phyloP scores from a whole-genome alignment of 2,888 invertebrate species.

The Phaonia tiefii region DNA sequence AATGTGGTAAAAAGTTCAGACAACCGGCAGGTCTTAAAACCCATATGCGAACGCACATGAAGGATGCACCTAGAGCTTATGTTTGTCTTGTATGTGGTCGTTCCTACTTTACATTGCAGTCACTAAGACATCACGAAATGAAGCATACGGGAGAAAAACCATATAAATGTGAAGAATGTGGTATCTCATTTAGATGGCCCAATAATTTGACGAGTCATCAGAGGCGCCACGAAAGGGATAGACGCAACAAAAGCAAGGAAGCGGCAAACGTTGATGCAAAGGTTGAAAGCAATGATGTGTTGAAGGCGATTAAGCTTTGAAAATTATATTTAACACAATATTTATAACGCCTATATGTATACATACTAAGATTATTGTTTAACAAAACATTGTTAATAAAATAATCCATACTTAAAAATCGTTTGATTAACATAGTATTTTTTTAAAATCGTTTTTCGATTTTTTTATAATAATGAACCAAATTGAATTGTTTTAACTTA shows the following conservation, averaged over 20 bases:
- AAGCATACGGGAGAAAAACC: not conserved
- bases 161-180: conserved; percentile 10
- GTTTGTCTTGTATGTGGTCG: not conserved
- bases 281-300: not conserved
- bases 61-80: not conserved
- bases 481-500: too few relatives aligned
- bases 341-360: too few relatives aligned
- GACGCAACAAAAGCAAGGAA: too few relatives aligned
- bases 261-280: too few relatives aligned
- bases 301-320: too few relatives aligned
- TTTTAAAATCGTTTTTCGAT: too few relatives aligned
- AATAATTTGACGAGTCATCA: not conserved
- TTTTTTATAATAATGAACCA: too few relatives aligned
- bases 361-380: too few relatives aligned
- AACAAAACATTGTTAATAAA: too few relatives aligned
- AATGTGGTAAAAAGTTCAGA: not conserved
- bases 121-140: not conserved
- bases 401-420: too few relatives aligned
- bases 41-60: not conserved
- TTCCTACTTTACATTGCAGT: not conserved
- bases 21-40: not conserved
- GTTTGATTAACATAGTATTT: too few relatives aligned
- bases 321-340: too few relatives aligned
- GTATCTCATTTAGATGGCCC: not conserved
- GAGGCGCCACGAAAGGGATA: not conserved